Base-by-base conservation (phyloP, 2,888 invertebrate genomes). In the Orgyia antiqua region DNA sequence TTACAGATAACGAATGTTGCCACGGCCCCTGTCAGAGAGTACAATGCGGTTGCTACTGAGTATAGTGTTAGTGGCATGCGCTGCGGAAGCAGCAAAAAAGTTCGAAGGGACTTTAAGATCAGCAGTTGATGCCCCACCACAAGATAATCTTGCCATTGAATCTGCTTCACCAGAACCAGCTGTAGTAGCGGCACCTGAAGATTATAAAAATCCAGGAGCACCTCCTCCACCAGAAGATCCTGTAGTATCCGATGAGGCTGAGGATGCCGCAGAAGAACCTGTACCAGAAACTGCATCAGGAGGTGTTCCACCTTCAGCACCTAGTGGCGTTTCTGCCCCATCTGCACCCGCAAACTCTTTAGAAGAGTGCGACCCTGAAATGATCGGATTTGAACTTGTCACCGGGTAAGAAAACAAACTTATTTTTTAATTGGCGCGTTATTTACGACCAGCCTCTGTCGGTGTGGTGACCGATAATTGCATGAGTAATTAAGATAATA, bases 361-460 rank as follows among this genome's bases (percentile, higher is more conserved):
- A 26, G 94, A 94, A 64, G 94, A 94, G 76, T 95, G 95, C 73
- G 94, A 95, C 77, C 89, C 93, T 28, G 95, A 95, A 78, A 93
- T 94, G 92, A 91, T 94, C 58, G 94, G 95, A 51, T 96, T 96
- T 76, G 96, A 96, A 86, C 89, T 97, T 67, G 92, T 96, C 61
- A 96, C 96, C 49, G 96, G 94, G 89, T 89, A 82, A 86, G 78
- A 10, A 9, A 27, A 41, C 36, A 37, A 13, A 13, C 31, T 28
- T 15, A 15, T 24, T 32, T 31, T 42, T 33, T 40, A 44, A 42
- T 33, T 31, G 19, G 24, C 15, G 6, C 4, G 15, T 31, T 17
- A 32, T 12, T 33, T 30, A 42, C 44, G 39, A 43, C 34, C 18
- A 34, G 32, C 33, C 34, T 9, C 27, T 31, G 27, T 34, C 43